A percentile compares a stretch with the other conserved stretches of the same genome.
Conservation (phyloP, 2,888 invertebrate genomes). For the Trachelus stipa region DNA sequence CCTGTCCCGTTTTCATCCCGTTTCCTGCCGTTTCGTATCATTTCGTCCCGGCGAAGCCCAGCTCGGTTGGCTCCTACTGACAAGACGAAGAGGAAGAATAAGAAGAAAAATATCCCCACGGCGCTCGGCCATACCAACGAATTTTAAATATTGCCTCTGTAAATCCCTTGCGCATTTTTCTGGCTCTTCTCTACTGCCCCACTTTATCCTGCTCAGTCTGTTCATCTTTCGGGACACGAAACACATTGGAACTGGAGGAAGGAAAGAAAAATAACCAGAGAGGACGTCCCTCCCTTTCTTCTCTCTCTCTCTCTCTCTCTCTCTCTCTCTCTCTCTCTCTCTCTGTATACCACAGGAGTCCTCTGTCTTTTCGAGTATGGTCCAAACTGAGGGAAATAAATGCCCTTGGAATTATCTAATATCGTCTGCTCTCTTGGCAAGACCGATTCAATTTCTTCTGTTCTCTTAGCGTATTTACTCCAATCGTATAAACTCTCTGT, state of each 20-base stretch:
- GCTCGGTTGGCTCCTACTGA: background rate
- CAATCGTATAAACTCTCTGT: background rate
- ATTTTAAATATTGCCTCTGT: slow-evolving; percentile 34
- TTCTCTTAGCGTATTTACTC: slow-evolving; percentile 7
- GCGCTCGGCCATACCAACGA: slow-evolving; percentile 27
- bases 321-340: too few species aligned
- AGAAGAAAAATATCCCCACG: background rate
- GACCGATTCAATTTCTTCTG: slow-evolving; percentile 31
- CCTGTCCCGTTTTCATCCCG: background rate
- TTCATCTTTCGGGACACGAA: background rate
- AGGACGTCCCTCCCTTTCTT: background rate
- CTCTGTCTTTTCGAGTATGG: background rate
- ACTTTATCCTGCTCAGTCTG: background rate
- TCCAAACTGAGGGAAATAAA: slow-evolving; percentile 23
- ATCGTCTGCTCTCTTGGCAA: slow-evolving; percentile 15
- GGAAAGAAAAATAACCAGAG: background rate
- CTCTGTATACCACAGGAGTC: background rate
- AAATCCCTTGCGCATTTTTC: slow-evolving; percentile 8
- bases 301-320: too few species aligned
- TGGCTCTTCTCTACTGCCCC: background rate
- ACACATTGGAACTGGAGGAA: background rate
- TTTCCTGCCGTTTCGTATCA: background rate
- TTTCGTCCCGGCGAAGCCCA: background rate
- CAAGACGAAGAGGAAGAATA: background rate
- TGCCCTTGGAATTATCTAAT: slow-evolving; percentile 36